phyloP scores from a whole-genome alignment of 2,888 invertebrate genomes.

The Smittia sp. region DNA sequence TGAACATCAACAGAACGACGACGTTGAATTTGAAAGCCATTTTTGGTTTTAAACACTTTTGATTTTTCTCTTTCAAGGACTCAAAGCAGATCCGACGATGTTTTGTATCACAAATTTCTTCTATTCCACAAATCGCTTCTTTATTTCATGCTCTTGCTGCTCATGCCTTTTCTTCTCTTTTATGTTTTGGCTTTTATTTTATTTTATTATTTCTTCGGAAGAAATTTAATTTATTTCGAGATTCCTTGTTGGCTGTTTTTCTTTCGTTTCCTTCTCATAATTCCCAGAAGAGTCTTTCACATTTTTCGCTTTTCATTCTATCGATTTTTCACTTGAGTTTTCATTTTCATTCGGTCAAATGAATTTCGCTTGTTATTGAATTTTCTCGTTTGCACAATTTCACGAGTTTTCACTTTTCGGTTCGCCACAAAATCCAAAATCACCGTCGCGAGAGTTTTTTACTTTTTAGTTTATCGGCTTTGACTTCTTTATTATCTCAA shows the following conservation, averaged over 20 bases:
- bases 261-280: conserved; percentile 40
- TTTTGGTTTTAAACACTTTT: not conserved
- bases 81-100: not conserved
- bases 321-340: conserved; percentile 38
- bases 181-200: conserved; percentile 23
- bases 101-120: not conserved
- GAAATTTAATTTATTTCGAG: conserved; percentile 32
- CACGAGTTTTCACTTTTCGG: conserved; percentile 9
- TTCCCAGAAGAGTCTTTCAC: conserved; percentile 36
- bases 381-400: conserved; percentile 24
- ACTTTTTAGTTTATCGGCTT: conserved; percentile 37
- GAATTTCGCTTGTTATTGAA: conserved; percentile 19
- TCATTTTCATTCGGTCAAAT: conserved; percentile 20
- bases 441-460: conserved; percentile 9
- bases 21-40: conserved; percentile 39
- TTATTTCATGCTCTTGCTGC: not conserved
- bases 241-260: conserved; percentile 26
- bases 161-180: not conserved
- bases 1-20: not conserved
- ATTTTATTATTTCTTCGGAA: conserved; percentile 1
- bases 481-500: conserved; percentile 25
- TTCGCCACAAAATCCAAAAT: not conserved
- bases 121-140: not conserved
- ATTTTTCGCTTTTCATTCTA: conserved; percentile 35
- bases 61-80: not conserved